These are phyloP conservation scores for Apostichopus parvimensis DNA, from an alignment of 35 echinoderm and acorn worm genomes.

Conservation along the genomic window DNA sequence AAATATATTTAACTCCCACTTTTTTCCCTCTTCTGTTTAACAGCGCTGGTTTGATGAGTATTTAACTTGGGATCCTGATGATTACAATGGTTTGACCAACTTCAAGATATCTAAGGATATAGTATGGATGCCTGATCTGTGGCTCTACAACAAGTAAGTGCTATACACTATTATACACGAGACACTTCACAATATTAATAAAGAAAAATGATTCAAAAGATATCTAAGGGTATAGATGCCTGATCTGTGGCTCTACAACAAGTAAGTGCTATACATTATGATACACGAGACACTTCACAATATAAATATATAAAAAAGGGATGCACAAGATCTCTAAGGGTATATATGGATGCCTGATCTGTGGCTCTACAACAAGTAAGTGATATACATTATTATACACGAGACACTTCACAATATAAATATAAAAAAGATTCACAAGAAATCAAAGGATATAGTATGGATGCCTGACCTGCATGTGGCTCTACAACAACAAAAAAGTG, in stretches of 20 bases:
- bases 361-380: constrained; percentile 99
- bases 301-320: no score
- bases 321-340: constrained; percentile 57
- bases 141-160: constrained; percentile 98
- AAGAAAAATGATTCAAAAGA: no score
- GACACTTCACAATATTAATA: no score
- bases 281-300: no score
- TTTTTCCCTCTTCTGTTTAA: no score
- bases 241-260: constrained; percentile 97
- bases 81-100: constrained; percentile 66
- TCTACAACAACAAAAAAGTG: constrained; percentile 96
- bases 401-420: no score
- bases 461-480: constrained; percentile 98
- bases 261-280: constrained; percentile 56
- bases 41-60: constrained; percentile 87
- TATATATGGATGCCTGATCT: constrained; percentile 96
- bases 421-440: constrained; percentile 24
- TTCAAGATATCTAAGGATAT: constrained; percentile 74
- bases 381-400: no score
- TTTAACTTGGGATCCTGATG: constrained; percentile 64
- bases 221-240: constrained; percentile 93
- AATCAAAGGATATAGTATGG: constrained; percentile 75
- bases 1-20: no score
- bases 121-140: constrained; percentile 98
- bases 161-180: no score